These are phyloP conservation scores for Muntiacus reevesi DNA, from an alignment of 2,113 vertebrate species.

Conservation along the genomic window DNA sequence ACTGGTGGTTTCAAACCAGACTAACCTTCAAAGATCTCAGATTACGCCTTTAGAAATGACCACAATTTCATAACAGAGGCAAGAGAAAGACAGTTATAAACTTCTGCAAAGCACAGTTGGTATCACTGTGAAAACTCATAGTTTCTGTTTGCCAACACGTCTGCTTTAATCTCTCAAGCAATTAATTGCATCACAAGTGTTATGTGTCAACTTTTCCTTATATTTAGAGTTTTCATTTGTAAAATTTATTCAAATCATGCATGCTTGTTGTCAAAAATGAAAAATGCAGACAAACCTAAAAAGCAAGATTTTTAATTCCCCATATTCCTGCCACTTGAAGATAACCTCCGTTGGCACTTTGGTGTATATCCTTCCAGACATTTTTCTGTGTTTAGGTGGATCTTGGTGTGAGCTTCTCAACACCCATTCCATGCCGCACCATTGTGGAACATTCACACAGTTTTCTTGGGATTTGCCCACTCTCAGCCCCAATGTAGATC, in stretches of 20 bases:
- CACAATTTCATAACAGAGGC: not conserved
- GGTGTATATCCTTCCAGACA: not conserved
- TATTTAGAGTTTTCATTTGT: not conserved
- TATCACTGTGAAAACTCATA: not conserved
- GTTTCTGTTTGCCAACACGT: constrained; percentile 29
- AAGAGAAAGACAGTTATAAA: not conserved
- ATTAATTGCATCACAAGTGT: not conserved
- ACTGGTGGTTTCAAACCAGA: not conserved
- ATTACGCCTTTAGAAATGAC: not conserved
- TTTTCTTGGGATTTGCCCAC: not conserved
- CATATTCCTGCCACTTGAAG: not conserved
- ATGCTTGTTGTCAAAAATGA: not conserved
- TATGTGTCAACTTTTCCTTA: not conserved
- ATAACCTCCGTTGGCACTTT: not conserved
- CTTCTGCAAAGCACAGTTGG: not conserved
- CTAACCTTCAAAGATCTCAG: not conserved
- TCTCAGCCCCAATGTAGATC: not conserved
- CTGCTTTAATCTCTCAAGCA: not conserved
- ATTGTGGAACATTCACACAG: not conserved
- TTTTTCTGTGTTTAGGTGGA: not conserved
- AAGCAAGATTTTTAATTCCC: not conserved
- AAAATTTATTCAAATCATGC: not conserved
- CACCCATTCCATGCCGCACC: no score
- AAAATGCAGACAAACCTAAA: not conserved
- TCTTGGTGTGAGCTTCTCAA: not conserved